Evolutionary conservation across 2,797 vertebrate genomes (phyloP).

Genomic region (Pseudomugil gertrudae): DNA sequence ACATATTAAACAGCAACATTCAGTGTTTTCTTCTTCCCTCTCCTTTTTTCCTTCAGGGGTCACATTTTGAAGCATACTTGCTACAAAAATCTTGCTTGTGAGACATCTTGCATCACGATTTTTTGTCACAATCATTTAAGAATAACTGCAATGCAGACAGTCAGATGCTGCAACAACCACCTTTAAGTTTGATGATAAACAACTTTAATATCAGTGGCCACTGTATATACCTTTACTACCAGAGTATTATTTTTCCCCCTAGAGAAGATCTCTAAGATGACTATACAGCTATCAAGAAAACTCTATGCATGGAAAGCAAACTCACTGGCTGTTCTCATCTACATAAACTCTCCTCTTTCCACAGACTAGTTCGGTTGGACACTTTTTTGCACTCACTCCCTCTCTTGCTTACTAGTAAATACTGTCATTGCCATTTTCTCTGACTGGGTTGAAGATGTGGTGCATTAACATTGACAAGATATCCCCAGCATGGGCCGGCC

Average conservation of each 20-base stretch:
- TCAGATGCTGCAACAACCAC: background rate
- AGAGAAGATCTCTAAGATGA: constrained; percentile 47
- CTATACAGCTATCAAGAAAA: constrained; percentile 26
- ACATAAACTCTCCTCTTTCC: constrained; percentile 10
- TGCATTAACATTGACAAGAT: constrained; percentile 5
- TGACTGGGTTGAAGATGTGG: constrained; percentile 23
- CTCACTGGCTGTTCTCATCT: constrained; percentile 15
- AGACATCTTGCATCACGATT: background rate
- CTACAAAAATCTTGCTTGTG: too few species aligned
- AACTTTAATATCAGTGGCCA: constrained; percentile 56
- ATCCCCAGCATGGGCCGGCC: constrained; percentile 3
- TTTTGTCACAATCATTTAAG: background rate
- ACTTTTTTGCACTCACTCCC: background rate
- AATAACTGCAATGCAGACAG: constrained; percentile 22
- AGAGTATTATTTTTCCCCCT: constrained; percentile 47
- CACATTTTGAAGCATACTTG: background rate
- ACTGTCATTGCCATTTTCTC: constrained; percentile 13
- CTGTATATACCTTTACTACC: constrained; percentile 58
- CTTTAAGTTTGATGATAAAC: constrained; percentile 49
- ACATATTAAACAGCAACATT: background rate
- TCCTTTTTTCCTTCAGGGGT: constrained; percentile 12
- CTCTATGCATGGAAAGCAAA: constrained; percentile 56
- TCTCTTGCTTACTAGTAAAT: constrained; percentile 22
- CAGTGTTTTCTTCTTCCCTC: background rate
- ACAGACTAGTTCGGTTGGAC: background rate